Percentiles rank a stretch among this genome's conserved stretches.
These are phyloP conservation scores for Bothrops jararaca DNA, from an alignment of 2,113 vertebrate species.

Conservation along the genomic window DNA sequence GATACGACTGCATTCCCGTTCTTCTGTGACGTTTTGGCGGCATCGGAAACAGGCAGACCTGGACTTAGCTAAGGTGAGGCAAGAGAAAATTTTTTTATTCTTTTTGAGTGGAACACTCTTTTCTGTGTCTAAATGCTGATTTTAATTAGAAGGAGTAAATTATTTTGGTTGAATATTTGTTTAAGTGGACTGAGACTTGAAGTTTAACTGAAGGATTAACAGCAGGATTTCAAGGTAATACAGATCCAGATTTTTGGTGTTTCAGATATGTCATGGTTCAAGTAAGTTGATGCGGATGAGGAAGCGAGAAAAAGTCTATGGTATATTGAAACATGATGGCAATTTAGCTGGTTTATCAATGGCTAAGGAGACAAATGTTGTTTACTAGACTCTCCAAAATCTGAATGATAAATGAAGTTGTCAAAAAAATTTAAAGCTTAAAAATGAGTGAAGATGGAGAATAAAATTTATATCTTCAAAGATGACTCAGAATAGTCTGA, in stretches of 20 bases:
- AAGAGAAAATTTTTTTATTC: not conserved
- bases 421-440: not conserved
- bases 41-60: conserved; percentile 94
- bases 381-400: not conserved
- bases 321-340: not conserved
- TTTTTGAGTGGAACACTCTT: not conserved
- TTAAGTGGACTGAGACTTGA: not conserved
- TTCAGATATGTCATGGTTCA: not conserved
- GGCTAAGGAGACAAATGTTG: not conserved
- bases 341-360: not conserved
- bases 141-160: not conserved
- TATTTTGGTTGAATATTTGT: not conserved
- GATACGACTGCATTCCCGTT: conserved; percentile 88
- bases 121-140: not conserved
- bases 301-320: not conserved
- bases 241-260: not conserved
- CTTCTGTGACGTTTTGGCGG: conserved; percentile 92
- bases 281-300: not conserved
- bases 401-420: not conserved
- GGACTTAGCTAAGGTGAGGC: conserved; percentile 83
- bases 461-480: not conserved
- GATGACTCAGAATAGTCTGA: not conserved
- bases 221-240: not conserved
- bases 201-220: not conserved
- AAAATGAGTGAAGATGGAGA: not conserved